Conservation (phyloP, 2,888 invertebrate species). For the Drosophila borborema region DNA sequence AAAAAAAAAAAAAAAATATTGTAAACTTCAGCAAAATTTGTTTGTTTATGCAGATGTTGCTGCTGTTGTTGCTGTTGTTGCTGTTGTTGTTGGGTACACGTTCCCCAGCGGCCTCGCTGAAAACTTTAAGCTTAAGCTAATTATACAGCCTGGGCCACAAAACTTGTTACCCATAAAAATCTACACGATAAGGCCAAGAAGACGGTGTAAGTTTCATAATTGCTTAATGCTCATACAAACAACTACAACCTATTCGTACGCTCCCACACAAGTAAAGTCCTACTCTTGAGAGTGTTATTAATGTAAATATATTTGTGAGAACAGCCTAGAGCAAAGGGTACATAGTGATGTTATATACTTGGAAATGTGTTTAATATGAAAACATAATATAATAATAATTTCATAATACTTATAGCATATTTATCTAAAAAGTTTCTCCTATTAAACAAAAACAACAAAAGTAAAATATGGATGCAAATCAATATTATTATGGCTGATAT, state of each 20-base stretch:
- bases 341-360: too few relatives aligned
- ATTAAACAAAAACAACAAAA: too few relatives aligned
- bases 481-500: too few relatives aligned
- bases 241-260: constrained; percentile 10
- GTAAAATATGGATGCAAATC: too few relatives aligned
- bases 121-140: constrained; percentile 59
- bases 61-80: constrained; percentile 18
- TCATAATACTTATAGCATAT: too few relatives aligned
- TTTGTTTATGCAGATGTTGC: constrained; percentile 68
- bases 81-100: constrained; percentile 21
- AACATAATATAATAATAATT: too few relatives aligned
- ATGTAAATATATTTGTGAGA: background rate
- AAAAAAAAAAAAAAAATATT: constrained; percentile 49
- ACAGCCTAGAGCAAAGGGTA: background rate
- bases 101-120: constrained; percentile 49
- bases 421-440: too few relatives aligned
- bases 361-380: too few relatives aligned
- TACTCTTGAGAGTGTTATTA: background rate
- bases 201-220: constrained; percentile 49
- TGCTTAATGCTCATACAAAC: constrained; percentile 31
- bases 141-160: constrained; percentile 52
- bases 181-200: constrained; percentile 46
- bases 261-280: background rate
- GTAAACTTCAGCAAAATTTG: constrained; percentile 54
- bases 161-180: constrained; percentile 52